phyloP scores from a whole-genome alignment of 2,113 vertebrate species.

The Solea solea region DNA sequence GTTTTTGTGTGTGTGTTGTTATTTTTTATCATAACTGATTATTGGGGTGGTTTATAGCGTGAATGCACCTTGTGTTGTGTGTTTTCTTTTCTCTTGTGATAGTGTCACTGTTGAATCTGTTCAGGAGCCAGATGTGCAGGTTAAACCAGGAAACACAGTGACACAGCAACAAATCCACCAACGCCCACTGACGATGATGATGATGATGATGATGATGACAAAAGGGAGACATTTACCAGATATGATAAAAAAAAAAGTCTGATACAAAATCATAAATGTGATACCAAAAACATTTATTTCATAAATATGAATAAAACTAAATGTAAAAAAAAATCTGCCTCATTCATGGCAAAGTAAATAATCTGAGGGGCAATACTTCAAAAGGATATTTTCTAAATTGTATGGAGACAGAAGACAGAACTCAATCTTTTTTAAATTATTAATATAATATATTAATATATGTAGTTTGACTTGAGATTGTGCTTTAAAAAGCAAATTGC shows the following conservation, averaged over 20 bases:
- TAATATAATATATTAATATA: no score
- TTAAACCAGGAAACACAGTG: slow-evolving; percentile 51
- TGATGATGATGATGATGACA: slow-evolving; percentile 31
- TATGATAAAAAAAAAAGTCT: background rate
- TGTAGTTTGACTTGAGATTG: background rate
- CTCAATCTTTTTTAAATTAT: background rate
- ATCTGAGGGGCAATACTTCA: no score
- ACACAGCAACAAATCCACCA: slow-evolving; percentile 64
- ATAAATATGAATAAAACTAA: background rate
- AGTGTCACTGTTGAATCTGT: background rate
- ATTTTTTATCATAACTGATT: background rate
- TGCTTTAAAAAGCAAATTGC: slow-evolving; percentile 5
- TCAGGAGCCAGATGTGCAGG: slow-evolving; percentile 3
- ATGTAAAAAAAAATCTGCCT: background rate
- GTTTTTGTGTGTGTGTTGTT: background rate
- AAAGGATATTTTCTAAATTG: no score
- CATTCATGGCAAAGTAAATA: no score
- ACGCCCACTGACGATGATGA: slow-evolving; percentile 26
- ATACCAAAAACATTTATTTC: background rate
- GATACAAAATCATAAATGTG: background rate
- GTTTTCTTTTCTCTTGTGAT: background rate
- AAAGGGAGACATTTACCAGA: no score
- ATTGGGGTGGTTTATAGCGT: background rate
- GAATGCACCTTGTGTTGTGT: background rate
- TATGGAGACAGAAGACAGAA: no score